Conservation (phyloP, 2,797 vertebrate genomes). For the Tadarida brasiliensis region DNA sequence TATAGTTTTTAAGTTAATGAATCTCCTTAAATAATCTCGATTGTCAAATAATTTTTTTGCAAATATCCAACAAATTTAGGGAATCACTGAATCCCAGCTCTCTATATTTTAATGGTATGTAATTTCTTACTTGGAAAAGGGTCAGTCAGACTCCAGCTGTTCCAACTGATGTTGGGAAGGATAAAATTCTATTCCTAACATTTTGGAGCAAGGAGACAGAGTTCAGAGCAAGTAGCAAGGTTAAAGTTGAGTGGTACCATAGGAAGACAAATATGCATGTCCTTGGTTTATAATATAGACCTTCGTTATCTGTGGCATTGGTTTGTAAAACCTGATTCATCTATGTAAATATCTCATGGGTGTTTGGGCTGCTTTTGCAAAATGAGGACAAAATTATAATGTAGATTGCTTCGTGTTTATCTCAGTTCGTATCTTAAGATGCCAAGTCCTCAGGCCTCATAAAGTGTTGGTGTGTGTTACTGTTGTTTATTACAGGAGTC, state of each 20-base stretch:
- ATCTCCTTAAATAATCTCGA: conserved; percentile 6
- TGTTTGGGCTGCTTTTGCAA: not conserved
- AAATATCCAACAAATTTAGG: conserved; percentile 27
- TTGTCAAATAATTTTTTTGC: conserved; percentile 17
- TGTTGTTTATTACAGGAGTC: conserved; percentile 84
- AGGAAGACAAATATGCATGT: not conserved
- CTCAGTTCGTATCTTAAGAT: conserved; percentile 29
- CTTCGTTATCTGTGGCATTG: not conserved
- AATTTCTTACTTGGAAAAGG: conserved; percentile 57
- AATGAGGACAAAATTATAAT: conserved; percentile 13
- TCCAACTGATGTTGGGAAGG: not conserved
- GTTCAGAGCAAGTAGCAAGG: not conserved
- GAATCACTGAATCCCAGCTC: not conserved
- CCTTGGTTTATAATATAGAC: not conserved
- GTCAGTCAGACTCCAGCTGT: not conserved
- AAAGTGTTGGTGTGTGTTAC: not conserved
- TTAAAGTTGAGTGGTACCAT: not conserved
- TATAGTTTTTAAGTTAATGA: conserved; percentile 39
- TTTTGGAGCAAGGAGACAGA: not conserved
- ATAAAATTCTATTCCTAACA: conserved; percentile 6
- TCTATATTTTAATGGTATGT: not conserved
- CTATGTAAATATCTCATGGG: not conserved
- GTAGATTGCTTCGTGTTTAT: conserved; percentile 21
- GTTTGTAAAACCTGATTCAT: conserved; percentile 30
- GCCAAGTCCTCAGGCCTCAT: not conserved